Evolutionary conservation across 2,797 vertebrate genomes (phyloP).

Genomic region (Gymnocypris eckloni): DNA sequence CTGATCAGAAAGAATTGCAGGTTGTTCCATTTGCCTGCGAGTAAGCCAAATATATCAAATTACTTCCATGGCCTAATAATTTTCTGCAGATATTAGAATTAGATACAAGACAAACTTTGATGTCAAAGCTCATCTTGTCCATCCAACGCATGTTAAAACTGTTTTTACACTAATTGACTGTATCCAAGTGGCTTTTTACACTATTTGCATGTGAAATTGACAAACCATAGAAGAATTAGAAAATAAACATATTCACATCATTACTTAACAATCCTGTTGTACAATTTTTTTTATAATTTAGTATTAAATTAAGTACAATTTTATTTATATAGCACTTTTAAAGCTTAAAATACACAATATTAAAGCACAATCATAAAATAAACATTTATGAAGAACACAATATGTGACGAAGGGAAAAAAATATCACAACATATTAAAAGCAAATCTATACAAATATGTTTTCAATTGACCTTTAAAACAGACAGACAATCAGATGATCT

Average conservation of each 20-base stretch:
- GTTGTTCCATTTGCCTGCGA: constrained; percentile 44
- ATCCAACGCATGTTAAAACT: constrained; percentile 73
- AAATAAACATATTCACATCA: not conserved
- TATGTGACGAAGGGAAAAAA: too few species aligned
- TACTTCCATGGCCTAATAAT: constrained; percentile 46
- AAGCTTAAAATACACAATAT: too few species aligned
- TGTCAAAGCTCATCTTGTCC: constrained; percentile 28
- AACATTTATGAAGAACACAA: too few species aligned
- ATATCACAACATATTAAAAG: too few species aligned
- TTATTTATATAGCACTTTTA: too few species aligned
- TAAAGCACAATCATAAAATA: too few species aligned
- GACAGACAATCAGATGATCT: too few species aligned
- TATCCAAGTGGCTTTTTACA: not conserved
- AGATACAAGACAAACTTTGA: not conserved
- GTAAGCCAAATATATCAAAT: constrained; percentile 42
- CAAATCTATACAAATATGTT: too few species aligned
- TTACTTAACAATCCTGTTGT: not conserved
- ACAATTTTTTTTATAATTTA: too few species aligned
- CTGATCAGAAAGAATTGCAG: constrained; percentile 57
- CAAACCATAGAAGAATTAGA: not conserved
- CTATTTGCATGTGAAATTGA: not conserved
- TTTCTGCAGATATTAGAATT: constrained; percentile 35
- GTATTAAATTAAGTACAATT: too few species aligned
- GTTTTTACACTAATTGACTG: not conserved
- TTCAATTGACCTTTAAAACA: too few species aligned